Evolutionary conservation across 2,888 invertebrate species (phyloP), one percentile per base, ranked within the genome.

Genomic region (Melangyna quadrimaculata): DNA sequence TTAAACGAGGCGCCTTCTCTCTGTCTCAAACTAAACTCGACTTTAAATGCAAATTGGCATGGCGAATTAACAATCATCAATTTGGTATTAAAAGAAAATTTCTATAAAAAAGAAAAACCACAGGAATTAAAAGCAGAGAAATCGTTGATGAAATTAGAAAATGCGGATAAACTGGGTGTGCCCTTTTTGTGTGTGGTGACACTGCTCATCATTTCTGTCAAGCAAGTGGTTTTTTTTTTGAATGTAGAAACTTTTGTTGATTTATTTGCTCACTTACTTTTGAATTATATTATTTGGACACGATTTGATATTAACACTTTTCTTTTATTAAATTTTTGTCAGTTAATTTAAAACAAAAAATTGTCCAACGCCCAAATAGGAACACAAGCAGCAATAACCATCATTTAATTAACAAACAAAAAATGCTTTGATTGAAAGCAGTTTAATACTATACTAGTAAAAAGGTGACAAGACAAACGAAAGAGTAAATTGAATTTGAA

Each of bases 81-180:
- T 45, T 2, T 14, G 17, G 19, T 0, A 55, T 17, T 0, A 12
- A 10, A n/a, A 19, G 19, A 8, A 63, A 27, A 29, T 45, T 7
- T 32, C 35, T 67, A 35, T n/a, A 40, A 45, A 40, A 45, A 51
- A 51, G 35, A 51, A 53, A 67, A 51, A 24, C 57, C 48, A 74
- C 57, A 70, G 19, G 29, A 9, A 12, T 48, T 61, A 40, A n/a
- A n/a, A 27, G 37, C 65, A 59, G 59, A 59, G 75, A 84, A 84
- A 79, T 65, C 83, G 51, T 53, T 37, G 37, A 57, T 69, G 35
- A 53, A 63, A 35, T 59, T 59, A 27, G 24, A 22, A 45, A 40
- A 71, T 29, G 55, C 29, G 29, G 29, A 55, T 29, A 80, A 84
- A 80, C 61, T 80, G 84, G 84, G 84, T 75, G 84, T 84, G 84